These are phyloP conservation scores for Lasioglossum marginatum DNA, from an alignment of 2,888 invertebrate genomes.

Conservation along the genomic window DNA sequence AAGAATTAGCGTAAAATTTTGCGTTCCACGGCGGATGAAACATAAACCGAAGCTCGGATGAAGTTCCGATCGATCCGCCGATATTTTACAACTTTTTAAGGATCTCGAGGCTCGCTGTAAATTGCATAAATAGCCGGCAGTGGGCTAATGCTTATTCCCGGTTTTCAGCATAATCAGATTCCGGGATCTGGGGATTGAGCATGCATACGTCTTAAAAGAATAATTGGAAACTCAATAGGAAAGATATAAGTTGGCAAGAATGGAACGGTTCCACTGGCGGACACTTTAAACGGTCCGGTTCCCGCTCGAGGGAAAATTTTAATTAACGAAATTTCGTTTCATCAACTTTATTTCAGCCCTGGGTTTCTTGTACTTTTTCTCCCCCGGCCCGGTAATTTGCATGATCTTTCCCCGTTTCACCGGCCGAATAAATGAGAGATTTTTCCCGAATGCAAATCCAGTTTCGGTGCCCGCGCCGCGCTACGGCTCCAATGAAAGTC, in stretches of 20 bases:
- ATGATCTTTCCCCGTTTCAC: conserved; percentile 54
- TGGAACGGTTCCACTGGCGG: conserved; percentile 14
- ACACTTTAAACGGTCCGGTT: conserved; percentile 16
- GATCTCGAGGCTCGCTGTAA: background rate
- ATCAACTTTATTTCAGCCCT: conserved; percentile 47
- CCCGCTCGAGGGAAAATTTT: conserved; percentile 48
- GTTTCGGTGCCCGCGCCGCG: conserved; percentile 47
- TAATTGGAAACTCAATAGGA: background rate
- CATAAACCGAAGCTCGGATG: background rate
- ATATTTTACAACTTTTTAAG: background rate
- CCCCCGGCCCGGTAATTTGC: conserved; percentile 48
- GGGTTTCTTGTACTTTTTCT: conserved; percentile 23
- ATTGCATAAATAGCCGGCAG: background rate
- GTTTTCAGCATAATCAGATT: background rate
- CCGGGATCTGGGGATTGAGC: background rate
- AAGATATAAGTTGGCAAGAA: conserved; percentile 29
- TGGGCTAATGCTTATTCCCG: background rate
- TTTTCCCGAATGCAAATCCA: conserved; percentile 62
- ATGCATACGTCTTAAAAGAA: background rate
- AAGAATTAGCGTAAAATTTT: background rate
- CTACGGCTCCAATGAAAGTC: conserved; percentile 60
- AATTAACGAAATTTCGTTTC: conserved; percentile 61
- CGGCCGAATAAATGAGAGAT: conserved; percentile 61
- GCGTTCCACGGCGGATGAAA: background rate
- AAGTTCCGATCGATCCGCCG: background rate